A percentile compares a stretch with the other conserved stretches of the same genome.
These are phyloP conservation scores for Phortica variegata DNA, from an alignment of 1,140 invertebrate species.

Conservation along the genomic window DNA sequence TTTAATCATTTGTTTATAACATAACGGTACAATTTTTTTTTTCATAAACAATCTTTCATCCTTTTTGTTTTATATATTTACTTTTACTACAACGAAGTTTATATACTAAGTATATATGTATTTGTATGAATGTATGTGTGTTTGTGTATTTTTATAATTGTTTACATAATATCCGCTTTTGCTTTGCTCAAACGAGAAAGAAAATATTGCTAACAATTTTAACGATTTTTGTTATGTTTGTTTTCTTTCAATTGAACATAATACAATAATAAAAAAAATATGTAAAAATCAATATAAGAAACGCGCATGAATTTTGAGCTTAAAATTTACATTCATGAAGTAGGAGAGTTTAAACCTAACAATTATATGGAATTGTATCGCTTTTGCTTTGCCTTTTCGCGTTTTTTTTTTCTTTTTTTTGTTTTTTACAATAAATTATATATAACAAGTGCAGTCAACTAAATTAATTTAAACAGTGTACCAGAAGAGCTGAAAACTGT, in stretches of 20 bases:
- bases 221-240: constrained; percentile 47
- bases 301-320: constrained; percentile 49
- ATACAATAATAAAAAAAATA: constrained; percentile 21
- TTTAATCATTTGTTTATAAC: constrained; percentile 31
- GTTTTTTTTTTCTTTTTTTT: no score
- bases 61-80: constrained; percentile 23
- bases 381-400: no score
- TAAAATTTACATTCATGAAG: constrained; percentile 55
- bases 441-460: no score
- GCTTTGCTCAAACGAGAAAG: constrained; percentile 10
- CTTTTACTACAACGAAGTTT: constrained; percentile 45
- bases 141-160: constrained; percentile 31
- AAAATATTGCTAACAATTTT: constrained; percentile 36
- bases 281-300: no score
- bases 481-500: no score
- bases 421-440: background rate
- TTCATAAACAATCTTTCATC: constrained; percentile 10
- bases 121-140: constrained; percentile 5
- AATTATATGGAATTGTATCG: no score
- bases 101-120: constrained; percentile 48
- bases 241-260: constrained; percentile 18
- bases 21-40: no score
- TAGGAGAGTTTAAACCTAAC: no score
- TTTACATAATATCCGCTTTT: constrained; percentile 47
- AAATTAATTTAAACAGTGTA: no score